phyloP scores from a whole-genome alignment of 2,113 vertebrate species.

The Eira barbara region DNA sequence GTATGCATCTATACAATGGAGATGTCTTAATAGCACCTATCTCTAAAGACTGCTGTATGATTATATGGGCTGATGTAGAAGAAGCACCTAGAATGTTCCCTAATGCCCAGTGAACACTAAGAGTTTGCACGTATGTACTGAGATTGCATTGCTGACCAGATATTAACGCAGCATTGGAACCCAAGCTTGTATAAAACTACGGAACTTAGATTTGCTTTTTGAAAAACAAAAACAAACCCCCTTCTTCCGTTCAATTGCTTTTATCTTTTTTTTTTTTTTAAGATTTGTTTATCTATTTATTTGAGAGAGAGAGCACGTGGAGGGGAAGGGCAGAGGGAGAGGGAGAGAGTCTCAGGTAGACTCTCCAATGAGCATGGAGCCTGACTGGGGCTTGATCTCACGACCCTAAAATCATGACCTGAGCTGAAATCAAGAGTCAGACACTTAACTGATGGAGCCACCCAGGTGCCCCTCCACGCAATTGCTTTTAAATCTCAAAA shows the following conservation, averaged over 20 bases:
- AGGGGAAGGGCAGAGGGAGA: not conserved
- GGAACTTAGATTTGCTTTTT: not conserved
- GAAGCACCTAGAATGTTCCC: not conserved
- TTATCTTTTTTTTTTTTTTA: not conserved
- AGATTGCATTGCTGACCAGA: not conserved
- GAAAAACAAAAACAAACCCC: not conserved
- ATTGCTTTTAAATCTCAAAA: conserved; percentile 20
- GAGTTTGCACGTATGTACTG: not conserved
- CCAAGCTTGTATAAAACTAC: not conserved
- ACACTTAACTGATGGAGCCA: not conserved
- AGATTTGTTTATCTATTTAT: not conserved
- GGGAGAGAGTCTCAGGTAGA: not conserved
- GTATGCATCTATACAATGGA: not conserved
- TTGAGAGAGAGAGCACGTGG: not conserved
- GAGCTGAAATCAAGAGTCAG: not conserved
- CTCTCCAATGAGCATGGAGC: not conserved
- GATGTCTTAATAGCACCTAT: not conserved
- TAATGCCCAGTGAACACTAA: not conserved
- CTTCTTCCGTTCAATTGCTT: not conserved
- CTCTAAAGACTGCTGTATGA: not conserved
- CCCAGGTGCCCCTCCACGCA: not conserved
- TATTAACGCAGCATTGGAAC: not conserved
- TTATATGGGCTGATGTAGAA: not conserved
- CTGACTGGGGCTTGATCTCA: not conserved
- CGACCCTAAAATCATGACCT: not conserved